phyloP scores from a whole-genome alignment of 2,113 vertebrate genomes.

The Phoenicopterus ruber region DNA sequence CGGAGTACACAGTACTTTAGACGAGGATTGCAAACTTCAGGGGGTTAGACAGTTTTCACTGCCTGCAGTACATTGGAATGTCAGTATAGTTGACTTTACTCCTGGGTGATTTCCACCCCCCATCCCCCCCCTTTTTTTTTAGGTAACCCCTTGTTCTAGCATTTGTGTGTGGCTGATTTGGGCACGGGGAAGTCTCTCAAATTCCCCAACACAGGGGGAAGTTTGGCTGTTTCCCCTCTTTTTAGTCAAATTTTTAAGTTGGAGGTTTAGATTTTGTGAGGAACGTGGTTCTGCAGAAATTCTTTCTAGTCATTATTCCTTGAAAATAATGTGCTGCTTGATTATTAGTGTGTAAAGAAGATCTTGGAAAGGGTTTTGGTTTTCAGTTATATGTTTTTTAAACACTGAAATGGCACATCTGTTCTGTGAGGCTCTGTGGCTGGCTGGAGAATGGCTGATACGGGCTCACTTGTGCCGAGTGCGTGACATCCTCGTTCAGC shows the following conservation, averaged over 20 bases:
- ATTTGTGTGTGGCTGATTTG: background rate
- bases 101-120: background rate
- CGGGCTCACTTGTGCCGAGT: background rate
- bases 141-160: background rate
- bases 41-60: conserved; percentile 16
- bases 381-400: background rate
- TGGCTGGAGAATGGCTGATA: background rate
- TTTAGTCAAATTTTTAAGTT: background rate
- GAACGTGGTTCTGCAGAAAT: background rate
- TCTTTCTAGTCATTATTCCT: background rate
- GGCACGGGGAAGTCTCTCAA: background rate
- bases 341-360: background rate
- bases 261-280: background rate
- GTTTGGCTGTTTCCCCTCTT: background rate
- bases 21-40: conserved; percentile 54
- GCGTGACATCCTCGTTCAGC: background rate
- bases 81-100: conserved; percentile 28
- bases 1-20: conserved; percentile 48
- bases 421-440: background rate
- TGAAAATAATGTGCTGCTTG: background rate
- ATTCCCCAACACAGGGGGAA: background rate
- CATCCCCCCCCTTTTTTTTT: background rate
- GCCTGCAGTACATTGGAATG: conserved; percentile 15
- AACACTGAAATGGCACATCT: background rate
- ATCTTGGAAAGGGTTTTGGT: background rate